These are phyloP conservation scores for Indicator maculatus DNA, from an alignment of 2,113 vertebrate species.

Conservation along the genomic window DNA sequence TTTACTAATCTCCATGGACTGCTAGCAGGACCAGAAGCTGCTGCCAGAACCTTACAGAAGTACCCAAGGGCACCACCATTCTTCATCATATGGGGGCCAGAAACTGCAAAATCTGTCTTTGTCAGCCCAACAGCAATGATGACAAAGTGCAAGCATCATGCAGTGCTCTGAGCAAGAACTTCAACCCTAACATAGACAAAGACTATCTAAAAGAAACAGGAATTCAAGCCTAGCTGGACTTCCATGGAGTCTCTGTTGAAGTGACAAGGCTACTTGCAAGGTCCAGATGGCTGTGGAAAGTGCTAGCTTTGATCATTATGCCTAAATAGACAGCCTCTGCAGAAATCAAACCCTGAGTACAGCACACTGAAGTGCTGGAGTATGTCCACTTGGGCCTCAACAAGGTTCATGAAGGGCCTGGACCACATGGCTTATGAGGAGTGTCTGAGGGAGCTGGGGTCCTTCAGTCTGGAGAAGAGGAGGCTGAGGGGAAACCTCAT, in stretches of 20 bases:
- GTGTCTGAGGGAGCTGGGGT: no score
- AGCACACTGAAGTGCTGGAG: background rate
- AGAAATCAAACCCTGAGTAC: background rate
- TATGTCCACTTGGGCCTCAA: no score
- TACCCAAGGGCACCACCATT: background rate
- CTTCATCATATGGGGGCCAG: background rate
- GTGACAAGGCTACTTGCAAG: background rate
- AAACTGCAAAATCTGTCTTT: background rate
- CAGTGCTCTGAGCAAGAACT: background rate
- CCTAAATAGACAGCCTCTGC: background rate
- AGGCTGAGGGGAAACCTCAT: no score
- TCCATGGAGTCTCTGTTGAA: background rate
- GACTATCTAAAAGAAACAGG: background rate
- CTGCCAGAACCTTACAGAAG: background rate
- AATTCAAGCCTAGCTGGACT: background rate
- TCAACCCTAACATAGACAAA: background rate
- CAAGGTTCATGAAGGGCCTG: no score
- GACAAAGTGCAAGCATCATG: background rate
- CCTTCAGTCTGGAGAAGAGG: no score
- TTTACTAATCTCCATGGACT: background rate
- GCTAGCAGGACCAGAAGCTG: background rate
- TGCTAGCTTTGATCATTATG: background rate
- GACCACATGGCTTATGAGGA: no score
- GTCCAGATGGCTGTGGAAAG: background rate
- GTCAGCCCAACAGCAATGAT: background rate